These are phyloP conservation scores for Drosophila takahashii DNA, from an alignment of 1,140 invertebrate species.

Conservation along the genomic window DNA sequence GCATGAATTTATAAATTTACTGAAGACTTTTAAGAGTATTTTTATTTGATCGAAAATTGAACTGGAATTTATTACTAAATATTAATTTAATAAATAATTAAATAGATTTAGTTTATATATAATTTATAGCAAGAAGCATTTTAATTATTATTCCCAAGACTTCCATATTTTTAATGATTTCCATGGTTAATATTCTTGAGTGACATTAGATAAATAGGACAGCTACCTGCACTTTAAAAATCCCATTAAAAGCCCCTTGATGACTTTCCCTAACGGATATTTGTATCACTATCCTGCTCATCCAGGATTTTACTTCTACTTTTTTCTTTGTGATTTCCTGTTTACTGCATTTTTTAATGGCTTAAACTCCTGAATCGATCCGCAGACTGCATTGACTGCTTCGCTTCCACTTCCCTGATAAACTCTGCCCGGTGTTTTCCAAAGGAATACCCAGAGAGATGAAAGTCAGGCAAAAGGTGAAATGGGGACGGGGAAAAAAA, in stretches of 20 bases:
- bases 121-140: no score
- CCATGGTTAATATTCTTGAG: no score
- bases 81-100: no score
- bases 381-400: slow-evolving; percentile 40
- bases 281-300: slow-evolving; percentile 15
- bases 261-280: slow-evolving; percentile 21
- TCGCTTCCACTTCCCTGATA: slow-evolving; percentile 33
- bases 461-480: slow-evolving; percentile 19
- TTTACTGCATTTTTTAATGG: slow-evolving; percentile 44
- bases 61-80: no score
- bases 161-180: no score
- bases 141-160: no score
- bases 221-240: not conserved
- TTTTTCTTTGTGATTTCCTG: slow-evolving; percentile 26
- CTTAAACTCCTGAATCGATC: slow-evolving; percentile 35
- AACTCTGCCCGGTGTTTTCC: slow-evolving; percentile 16
- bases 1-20: not conserved
- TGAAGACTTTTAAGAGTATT: no score
- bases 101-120: no score
- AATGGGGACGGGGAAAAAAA: slow-evolving; percentile 7
- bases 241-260: slow-evolving; percentile 2
- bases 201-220: not conserved
- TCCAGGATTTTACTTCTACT: slow-evolving; percentile 13
- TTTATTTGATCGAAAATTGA: no score
- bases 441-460: slow-evolving; percentile 19